Conservation (phyloP, 2,113 vertebrate genomes). For the Toxostoma redivivum region DNA sequence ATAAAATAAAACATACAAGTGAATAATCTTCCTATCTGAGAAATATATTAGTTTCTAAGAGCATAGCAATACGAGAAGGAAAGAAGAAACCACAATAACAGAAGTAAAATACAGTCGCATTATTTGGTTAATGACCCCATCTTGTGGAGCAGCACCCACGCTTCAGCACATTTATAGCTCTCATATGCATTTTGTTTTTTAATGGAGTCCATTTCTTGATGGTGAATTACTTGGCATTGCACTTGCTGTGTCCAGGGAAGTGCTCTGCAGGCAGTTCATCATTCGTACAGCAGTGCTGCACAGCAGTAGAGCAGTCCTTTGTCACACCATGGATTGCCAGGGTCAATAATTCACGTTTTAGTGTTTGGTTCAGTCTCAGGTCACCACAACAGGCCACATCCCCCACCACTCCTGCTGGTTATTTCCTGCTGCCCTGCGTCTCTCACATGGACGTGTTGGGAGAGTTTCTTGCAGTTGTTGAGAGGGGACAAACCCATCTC, state of each 20-base stretch:
- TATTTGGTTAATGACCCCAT: slow-evolving; percentile 9
- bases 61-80: neutral
- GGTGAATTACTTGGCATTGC: neutral
- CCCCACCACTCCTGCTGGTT: accelerated
- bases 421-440: accelerated
- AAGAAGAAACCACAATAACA: neutral
- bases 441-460: neutral
- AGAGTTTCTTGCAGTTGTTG: neutral
- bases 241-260: neutral
- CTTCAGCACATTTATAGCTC: neutral
- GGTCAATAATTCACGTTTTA: neutral
- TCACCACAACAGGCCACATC: neutral
- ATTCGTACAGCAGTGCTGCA: accelerated
- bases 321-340: neutral
- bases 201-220: neutral
- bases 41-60: slow-evolving; percentile 4
- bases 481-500: neutral
- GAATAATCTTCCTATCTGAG: neutral
- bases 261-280: neutral
- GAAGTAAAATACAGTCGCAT: neutral
- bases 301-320: neutral
- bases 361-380: neutral
- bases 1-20: slow-evolving; percentile 31
- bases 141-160: neutral
- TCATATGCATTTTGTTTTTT: neutral